Evolutionary conservation across 1,140 invertebrate species (phyloP).

Genomic region (Nebria ingens): DNA sequence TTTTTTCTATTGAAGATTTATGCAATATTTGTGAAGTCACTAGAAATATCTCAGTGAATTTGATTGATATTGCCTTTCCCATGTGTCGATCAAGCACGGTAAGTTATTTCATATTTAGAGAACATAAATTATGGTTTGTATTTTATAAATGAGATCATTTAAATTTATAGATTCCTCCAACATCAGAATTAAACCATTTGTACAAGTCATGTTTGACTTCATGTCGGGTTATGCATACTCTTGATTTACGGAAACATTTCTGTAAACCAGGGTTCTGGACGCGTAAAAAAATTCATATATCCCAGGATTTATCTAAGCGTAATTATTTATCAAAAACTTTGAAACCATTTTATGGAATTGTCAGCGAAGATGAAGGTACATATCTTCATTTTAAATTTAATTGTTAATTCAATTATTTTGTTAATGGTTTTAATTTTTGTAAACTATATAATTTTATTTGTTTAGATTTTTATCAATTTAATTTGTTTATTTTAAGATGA

Average conservation of each 20-base stretch:
- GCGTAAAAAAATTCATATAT: constrained; percentile 53
- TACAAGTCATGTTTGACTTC: constrained; percentile 28
- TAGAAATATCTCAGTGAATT: constrained; percentile 73
- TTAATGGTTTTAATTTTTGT: constrained; percentile 5
- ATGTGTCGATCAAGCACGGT: constrained; percentile 40
- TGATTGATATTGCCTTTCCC: constrained; percentile 84
- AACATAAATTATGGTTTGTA: neutral
- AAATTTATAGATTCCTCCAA: constrained; percentile 20
- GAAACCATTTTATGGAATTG: constrained; percentile 31
- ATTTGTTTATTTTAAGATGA: constrained; percentile 34
- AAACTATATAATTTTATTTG: no score
- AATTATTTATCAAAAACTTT: constrained; percentile 45
- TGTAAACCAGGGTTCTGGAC: constrained; percentile 73
- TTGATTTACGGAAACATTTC: constrained; percentile 49
- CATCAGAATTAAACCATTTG: constrained; percentile 29
- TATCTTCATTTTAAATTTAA: no score
- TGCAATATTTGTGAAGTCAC: constrained; percentile 55
- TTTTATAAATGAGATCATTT: neutral
- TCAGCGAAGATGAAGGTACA: constrained; percentile 23
- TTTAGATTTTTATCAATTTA: constrained; percentile 1
- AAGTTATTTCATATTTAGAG: constrained; percentile 12
- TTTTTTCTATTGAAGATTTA: constrained; percentile 52
- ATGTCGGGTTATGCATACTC: constrained; percentile 29
- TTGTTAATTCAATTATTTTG: constrained; percentile 3
- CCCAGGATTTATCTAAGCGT: constrained; percentile 51